Percentiles rank a stretch among this genome's conserved stretches.
phyloP scores from a whole-genome alignment of 2,797 vertebrate species.

The Bovichtus diacanthus region DNA sequence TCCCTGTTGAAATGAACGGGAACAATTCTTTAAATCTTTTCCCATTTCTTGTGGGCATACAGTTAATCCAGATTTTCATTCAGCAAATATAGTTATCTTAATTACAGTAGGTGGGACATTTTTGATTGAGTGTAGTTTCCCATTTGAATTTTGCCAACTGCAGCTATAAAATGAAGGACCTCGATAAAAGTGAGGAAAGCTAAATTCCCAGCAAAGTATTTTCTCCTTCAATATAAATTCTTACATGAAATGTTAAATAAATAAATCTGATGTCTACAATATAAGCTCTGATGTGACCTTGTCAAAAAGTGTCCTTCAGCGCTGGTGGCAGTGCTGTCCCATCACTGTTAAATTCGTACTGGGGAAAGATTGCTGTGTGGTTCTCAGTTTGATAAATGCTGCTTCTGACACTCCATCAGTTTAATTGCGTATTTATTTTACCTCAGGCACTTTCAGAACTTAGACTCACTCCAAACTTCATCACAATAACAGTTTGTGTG shows the following conservation, averaged over 20 bases:
- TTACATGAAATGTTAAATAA: constrained; percentile 33
- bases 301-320: constrained; percentile 35
- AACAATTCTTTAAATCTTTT: constrained; percentile 12
- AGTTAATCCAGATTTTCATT: background rate
- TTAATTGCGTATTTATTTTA: constrained; percentile 65
- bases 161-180: background rate
- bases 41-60: background rate
- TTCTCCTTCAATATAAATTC: constrained; percentile 1
- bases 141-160: background rate
- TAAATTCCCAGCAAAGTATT: background rate
- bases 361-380: constrained; percentile 31
- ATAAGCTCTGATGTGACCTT: constrained; percentile 29
- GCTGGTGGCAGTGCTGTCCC: constrained; percentile 37
- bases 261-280: constrained; percentile 8
- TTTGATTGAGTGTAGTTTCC: background rate
- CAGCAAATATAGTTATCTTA: background rate
- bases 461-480: constrained; percentile 35
- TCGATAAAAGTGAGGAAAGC: background rate
- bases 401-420: constrained; percentile 61
- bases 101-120: background rate
- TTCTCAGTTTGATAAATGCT: constrained; percentile 54
- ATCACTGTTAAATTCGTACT: constrained; percentile 37
- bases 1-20: background rate
- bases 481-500: background rate
- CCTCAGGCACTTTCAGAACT: constrained; percentile 53